These are phyloP conservation scores for Hoplodrina blanda DNA, from an alignment of 2,888 invertebrate species.

Conservation along the genomic window DNA sequence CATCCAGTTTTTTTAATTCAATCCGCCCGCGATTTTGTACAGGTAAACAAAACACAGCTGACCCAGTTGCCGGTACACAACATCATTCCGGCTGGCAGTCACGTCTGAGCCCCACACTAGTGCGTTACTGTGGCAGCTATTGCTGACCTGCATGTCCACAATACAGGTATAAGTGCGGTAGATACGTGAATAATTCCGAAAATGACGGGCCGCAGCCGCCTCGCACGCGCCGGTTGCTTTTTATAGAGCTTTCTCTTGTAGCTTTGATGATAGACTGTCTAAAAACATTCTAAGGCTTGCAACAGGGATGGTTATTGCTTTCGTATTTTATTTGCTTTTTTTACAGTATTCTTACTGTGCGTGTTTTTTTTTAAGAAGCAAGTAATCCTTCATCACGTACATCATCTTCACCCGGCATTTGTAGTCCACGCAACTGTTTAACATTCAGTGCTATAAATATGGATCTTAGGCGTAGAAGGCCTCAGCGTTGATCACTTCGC, in stretches of 20 bases:
- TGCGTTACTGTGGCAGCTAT: background rate
- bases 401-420: too few relatives aligned
- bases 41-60: slow-evolving; percentile 4
- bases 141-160: slow-evolving; percentile 3
- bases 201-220: background rate
- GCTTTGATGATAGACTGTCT: slow-evolving; percentile 5
- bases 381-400: too few relatives aligned
- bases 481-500: too few relatives aligned
- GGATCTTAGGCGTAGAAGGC: too few relatives aligned
- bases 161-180: slow-evolving; percentile 4
- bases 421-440: too few relatives aligned
- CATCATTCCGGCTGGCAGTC: slow-evolving; percentile 30
- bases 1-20: too few relatives aligned
- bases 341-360: background rate
- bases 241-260: slow-evolving; percentile 12
- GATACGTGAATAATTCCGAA: slow-evolving; percentile 31
- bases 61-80: background rate
- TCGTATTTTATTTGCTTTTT: background rate
- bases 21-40: background rate
- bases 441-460: too few relatives aligned
- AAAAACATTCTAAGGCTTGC: background rate
- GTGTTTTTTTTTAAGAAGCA: background rate
- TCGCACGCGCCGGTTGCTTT: slow-evolving; percentile 1
- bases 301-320: too few relatives aligned
- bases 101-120: slow-evolving; percentile 19